Base-by-base conservation (phyloP, 2,888 invertebrate species). In the Eupithecia tripunctaria region DNA sequence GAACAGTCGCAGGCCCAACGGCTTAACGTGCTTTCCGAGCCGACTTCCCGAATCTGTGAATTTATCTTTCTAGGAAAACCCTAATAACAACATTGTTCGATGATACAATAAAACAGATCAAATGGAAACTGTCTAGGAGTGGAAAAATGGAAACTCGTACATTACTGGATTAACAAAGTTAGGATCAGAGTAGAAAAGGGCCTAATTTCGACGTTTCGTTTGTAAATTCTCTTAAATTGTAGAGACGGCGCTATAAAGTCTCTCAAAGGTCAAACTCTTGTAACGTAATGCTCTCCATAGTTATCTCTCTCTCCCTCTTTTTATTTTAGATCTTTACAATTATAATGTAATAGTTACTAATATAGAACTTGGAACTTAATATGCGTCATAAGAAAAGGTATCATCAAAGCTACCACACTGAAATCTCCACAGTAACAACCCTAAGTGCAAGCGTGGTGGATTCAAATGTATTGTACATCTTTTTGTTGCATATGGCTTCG, bases 391-490 rank as follows among this genome's bases (percentile, higher is more conserved):
- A 18, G 43, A 43, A 47, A 21, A 10, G 21, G 25, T 56, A 51
- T 5, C 25, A 25, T 14, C 25, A 25, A 56, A 25, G n/a, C 7
- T 10, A 21, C 1, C 21, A 10, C 21, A 51, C 21, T 12, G 21
- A 56, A 29, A 64, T 36, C 7, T 38, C 21, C 14, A 38, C 14
- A 36, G 63, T 63, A 64, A 14, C 75, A 72, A 70, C 82, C 79
- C 80, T 81, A 80, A 8, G n/a, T 83, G 85, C 85, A 86, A 85
- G 85, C 87, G 87, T 80, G 85, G 87, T 86, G 88, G 85, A 89
- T 89, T 88, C 87, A 89, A 89, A 90, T 90, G 88, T 88, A 89
- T 88, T 85, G 82, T 80, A 79, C 82, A 80, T 85, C 87, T 87
- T 89, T 89, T 89, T 88, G 88, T 87, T 84, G 85, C 88, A 89